Percentiles rank a stretch among this genome's conserved stretches.
These are phyloP conservation scores for Hucho hucho DNA, from an alignment of 2,113 vertebrate genomes.

Conservation along the genomic window DNA sequence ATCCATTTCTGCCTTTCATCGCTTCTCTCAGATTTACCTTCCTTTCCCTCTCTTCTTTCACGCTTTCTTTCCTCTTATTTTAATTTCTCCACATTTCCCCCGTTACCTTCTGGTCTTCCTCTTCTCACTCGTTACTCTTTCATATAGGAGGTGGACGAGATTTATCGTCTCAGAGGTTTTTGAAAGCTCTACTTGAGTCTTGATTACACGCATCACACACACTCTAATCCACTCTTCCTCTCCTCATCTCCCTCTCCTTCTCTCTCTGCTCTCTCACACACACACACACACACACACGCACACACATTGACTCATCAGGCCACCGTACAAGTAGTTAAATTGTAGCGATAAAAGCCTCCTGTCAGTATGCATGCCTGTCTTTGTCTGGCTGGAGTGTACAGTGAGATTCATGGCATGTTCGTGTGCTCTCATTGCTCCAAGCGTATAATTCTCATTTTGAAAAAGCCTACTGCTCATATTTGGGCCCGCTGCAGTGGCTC, in stretches of 20 bases:
- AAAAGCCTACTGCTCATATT: conserved; percentile 41
- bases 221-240: not conserved
- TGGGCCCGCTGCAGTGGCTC: conserved; percentile 35
- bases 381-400: conserved; percentile 23
- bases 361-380: conserved; percentile 8
- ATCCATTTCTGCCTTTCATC: not conserved
- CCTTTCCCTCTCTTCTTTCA: too few species aligned
- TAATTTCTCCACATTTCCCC: too few species aligned
- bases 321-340: conserved; percentile 15
- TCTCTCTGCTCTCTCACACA: too few species aligned
- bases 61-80: too few species aligned
- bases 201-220: not conserved
- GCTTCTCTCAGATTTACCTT: not conserved
- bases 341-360: conserved; percentile 18
- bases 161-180: not conserved
- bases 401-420: conserved; percentile 38
- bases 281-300: not conserved
- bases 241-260: not conserved
- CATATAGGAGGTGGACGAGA: not conserved
- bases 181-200: not conserved
- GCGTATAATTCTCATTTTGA: conserved; percentile 27
- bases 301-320: not conserved
- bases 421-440: not conserved
- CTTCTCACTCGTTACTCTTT: not conserved
- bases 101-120: not conserved